Conservation (phyloP, 2,113 vertebrate genomes). For the Glaucidium brasilianum region DNA sequence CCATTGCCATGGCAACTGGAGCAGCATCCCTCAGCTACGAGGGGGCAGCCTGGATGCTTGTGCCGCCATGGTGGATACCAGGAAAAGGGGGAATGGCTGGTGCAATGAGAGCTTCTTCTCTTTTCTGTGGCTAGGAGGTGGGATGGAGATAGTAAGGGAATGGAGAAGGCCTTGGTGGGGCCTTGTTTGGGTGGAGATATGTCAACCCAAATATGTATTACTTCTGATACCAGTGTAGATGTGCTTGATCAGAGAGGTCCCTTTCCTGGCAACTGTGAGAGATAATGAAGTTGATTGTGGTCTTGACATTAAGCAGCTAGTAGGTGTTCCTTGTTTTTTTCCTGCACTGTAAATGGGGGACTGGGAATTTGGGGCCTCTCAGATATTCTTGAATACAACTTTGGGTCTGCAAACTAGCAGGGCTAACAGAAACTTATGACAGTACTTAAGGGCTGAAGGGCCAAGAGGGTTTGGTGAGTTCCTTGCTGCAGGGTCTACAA, state of each 20-base stretch:
- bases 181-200: neutral
- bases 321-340: neutral
- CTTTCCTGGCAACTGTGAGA: neutral
- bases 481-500: neutral
- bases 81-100: neutral
- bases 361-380: neutral
- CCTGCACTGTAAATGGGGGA: neutral
- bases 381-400: neutral
- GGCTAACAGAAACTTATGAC: neutral
- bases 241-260: neutral
- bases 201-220: neutral
- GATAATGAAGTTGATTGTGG: neutral
- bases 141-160: neutral
- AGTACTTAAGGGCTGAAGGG: neutral
- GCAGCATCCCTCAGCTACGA: slow-evolving; percentile 1
- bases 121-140: neutral
- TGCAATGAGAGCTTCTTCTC: neutral
- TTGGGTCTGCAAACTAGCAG: neutral
- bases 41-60: neutral
- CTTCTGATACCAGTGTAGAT: neutral
- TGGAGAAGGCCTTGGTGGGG: neutral
- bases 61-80: neutral
- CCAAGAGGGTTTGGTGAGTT: neutral
- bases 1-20: slow-evolving; percentile 53
- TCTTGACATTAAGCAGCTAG: neutral